Evolutionary conservation across 2,797 vertebrate genomes (phyloP), one percentile per base, ranked within the genome.

Genomic region (Forpus xanthops): DNA sequence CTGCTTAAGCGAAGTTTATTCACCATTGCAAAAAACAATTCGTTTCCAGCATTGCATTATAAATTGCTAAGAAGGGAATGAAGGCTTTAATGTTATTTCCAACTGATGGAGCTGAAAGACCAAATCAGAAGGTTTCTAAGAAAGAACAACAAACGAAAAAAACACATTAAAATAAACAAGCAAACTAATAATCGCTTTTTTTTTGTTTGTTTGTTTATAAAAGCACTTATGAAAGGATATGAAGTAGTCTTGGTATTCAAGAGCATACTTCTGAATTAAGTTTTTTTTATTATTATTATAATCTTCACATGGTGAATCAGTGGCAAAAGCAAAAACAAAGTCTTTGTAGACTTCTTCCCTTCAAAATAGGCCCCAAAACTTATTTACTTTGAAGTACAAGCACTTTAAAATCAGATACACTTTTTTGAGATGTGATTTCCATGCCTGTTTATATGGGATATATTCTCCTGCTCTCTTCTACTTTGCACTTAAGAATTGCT

Each of bases 11-110:
- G 71, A 72, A 70, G 53, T 53, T 77, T 90, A 12, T 76, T 96
- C 65, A 85, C 27, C 25, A 17, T 49, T 96, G 15, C 75, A 95
- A 91, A 94, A 94, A 86, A 25, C 64, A 85, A 52, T 89, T 71
- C 4, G 8, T 90, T 93, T 91, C 72, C n/a, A 77, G 53, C 45
- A 80, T 80, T 49, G 28, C 4, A 23, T 87, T 87, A 47, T 41
- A 92, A 90, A 79, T 88, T 67, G 25, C 39, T 81, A 50, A 53
- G 61, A 76, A 91, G 39, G 42, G 24, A 75, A 28, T 21, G 11
- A 15, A 73, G 28, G 5, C 33, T 74, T 85, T 88, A 78, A 73
- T 1, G 1, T 90, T 71, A 41, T 85, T 94, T 92, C 79, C 58
- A 77, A 5, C 25, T 84, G 53, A 81, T 76, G 24, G 37, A 76